A percentile compares a stretch with the other conserved stretches of the same genome.
Conservation (phyloP, 2,797 vertebrate genomes). For the Macroramphosus scolopax region DNA sequence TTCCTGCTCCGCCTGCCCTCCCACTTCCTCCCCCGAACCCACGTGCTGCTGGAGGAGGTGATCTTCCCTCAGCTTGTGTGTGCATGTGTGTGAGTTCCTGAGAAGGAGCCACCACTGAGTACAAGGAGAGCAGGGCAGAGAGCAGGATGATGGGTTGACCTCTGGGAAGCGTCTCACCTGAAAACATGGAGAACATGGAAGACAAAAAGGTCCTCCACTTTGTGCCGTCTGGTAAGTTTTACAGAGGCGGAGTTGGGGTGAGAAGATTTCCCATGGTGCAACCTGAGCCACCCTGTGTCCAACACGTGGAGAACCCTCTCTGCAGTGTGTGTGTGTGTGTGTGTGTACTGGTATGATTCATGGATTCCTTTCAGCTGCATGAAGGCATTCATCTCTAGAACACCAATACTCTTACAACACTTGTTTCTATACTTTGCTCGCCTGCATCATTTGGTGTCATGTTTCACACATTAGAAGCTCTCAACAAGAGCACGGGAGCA, state of each 20-base stretch:
- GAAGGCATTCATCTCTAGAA: too few relatives aligned
- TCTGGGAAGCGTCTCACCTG: conserved; percentile 40
- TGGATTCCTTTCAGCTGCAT: neutral
- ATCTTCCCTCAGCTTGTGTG: conserved; percentile 32
- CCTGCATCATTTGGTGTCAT: neutral
- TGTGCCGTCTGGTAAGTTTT: conserved; percentile 75
- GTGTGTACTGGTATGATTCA: neutral
- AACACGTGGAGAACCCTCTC: conserved; percentile 31
- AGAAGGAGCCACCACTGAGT: conserved; percentile 14
- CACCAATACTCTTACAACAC: too few relatives aligned
- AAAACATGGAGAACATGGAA: conserved; percentile 67
- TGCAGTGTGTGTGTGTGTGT: conserved; percentile 4
- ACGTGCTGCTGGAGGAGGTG: conserved; percentile 50
- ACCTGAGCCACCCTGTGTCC: conserved; percentile 50
- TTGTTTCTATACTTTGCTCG: too few relatives aligned
- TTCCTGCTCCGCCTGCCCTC: conserved; percentile 20
- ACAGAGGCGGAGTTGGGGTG: conserved; percentile 30
- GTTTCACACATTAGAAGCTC: too few relatives aligned
- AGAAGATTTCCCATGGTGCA: conserved; percentile 40
- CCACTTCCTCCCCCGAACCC: conserved; percentile 36
- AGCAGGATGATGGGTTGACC: conserved; percentile 73
- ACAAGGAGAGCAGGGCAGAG: conserved; percentile 43
- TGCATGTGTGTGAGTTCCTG: conserved; percentile 4
- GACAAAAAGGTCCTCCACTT: conserved; percentile 69
- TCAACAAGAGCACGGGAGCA: too few relatives aligned